Conservation (phyloP, 2,888 invertebrate genomes). For the Chymomyza procnemis region DNA sequence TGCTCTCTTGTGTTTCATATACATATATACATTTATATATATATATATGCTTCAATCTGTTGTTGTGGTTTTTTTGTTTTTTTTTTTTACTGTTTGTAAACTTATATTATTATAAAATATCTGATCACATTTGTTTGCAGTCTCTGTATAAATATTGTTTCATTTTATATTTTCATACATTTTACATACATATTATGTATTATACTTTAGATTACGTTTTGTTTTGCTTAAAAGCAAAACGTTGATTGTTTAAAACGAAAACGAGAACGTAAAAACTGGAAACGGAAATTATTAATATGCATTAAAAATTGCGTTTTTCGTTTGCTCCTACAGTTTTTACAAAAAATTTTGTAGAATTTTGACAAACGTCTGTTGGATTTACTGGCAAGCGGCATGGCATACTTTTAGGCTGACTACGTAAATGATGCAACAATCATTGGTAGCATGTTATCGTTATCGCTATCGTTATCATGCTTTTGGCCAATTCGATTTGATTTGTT, state of each 20-base stretch:
- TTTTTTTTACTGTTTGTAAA: slow-evolving; percentile 72
- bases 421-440: slow-evolving; percentile 23
- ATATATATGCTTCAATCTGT: slow-evolving; percentile 37
- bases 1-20: slow-evolving; percentile 32
- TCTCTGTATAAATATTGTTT: slow-evolving; percentile 77
- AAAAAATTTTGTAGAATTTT: slow-evolving; percentile 65
- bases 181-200: slow-evolving; percentile 49
- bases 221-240: slow-evolving; percentile 2
- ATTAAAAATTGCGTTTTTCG: slow-evolving; percentile 77
- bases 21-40: too few species aligned
- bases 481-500: slow-evolving; percentile 48
- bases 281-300: slow-evolving; percentile 34
- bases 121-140: slow-evolving; percentile 80
- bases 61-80: too few species aligned
- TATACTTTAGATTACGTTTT: not conserved
- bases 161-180: slow-evolving; percentile 32
- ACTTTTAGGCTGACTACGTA: slow-evolving; percentile 1
- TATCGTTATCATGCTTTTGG: slow-evolving; percentile 20
- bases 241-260: slow-evolving; percentile 3
- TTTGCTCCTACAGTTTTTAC: slow-evolving; percentile 73
- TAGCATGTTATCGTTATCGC: slow-evolving; percentile 19
- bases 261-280: slow-evolving; percentile 28
- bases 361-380: slow-evolving; percentile 60
- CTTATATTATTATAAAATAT: slow-evolving; percentile 78
- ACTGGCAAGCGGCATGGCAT: slow-evolving; percentile 18